A percentile compares a stretch with the other conserved stretches of the same genome.
phyloP scores from a whole-genome alignment of 2,113 vertebrate genomes.

The Platanista minor region DNA sequence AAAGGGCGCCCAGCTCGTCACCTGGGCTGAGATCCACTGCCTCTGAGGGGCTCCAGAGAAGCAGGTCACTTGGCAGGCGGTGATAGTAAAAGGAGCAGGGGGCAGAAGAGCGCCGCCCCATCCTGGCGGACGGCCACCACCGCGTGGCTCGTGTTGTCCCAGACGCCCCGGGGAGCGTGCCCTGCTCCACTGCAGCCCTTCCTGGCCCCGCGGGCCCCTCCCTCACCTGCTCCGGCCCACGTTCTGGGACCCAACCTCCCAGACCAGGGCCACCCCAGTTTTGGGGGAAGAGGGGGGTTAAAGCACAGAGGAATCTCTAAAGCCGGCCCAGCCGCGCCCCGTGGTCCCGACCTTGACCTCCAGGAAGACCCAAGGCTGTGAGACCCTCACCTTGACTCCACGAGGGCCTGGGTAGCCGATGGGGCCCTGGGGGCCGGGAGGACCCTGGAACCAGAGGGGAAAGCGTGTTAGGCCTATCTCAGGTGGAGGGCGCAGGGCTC shows the following conservation, averaged over 20 bases:
- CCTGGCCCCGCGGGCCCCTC: rapidly evolving
- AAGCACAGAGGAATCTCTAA: no score
- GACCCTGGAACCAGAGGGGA: constrained; percentile 83
- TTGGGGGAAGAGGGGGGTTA: rapidly evolving
- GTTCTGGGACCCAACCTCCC: rapidly evolving
- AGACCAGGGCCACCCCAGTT: rapidly evolving
- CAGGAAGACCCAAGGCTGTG: rapidly evolving
- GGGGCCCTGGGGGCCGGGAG: constrained; percentile 93
- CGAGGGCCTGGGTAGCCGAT: constrained; percentile 95
- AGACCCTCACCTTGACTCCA: constrained; percentile 92
- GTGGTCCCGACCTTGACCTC: background rate
- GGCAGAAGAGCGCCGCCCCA: rapidly evolving
- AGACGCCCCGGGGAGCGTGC: rapidly evolving
- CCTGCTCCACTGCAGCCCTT: background rate
- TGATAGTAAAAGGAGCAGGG: rapidly evolving
- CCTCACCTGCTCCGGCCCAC: background rate
- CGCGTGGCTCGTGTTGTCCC: rapidly evolving
- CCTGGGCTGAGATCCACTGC: rapidly evolving
- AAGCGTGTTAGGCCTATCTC: background rate
- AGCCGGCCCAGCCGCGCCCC: rapidly evolving
- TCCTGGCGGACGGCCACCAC: background rate
- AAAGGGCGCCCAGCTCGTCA: rapidly evolving
- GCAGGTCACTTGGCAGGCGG: rapidly evolving
- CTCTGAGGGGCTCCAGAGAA: background rate
- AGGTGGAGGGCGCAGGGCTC: rapidly evolving